phyloP scores from a whole-genome alignment of 2,888 invertebrate species.

The Lasioglossum pauxillum region DNA sequence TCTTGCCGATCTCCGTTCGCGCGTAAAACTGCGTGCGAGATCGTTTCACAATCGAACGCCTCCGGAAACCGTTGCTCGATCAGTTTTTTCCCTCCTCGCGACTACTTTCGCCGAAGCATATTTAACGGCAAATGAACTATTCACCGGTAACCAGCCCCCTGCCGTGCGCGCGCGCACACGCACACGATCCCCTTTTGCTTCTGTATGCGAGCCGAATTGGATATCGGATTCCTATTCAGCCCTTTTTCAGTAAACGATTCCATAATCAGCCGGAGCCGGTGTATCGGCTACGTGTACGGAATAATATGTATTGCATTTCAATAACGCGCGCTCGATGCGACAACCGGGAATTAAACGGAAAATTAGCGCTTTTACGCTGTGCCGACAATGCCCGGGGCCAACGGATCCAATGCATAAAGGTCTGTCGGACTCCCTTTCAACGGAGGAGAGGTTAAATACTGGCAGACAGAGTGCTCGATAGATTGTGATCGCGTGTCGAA shows the following conservation, averaged over 20 bases:
- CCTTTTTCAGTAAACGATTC: slow-evolving; percentile 54
- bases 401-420: neutral
- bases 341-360: slow-evolving; percentile 22
- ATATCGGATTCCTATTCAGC: slow-evolving; percentile 50
- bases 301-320: slow-evolving; percentile 48
- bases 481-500: neutral
- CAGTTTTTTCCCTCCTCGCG: neutral
- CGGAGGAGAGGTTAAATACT: slow-evolving; percentile 33
- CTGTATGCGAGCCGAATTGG: slow-evolving; percentile 42
- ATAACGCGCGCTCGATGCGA: slow-evolving; percentile 32
- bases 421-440: neutral
- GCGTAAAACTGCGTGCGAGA: neutral
- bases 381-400: slow-evolving; percentile 9
- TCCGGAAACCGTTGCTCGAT: neutral
- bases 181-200: neutral
- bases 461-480: neutral
- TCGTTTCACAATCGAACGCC: slow-evolving; percentile 25
- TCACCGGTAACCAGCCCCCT: slow-evolving; percentile 10
- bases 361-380: slow-evolving; percentile 44
- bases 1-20: neutral
- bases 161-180: neutral
- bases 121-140: slow-evolving; percentile 48
- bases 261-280: slow-evolving; percentile 40
- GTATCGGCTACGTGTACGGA: slow-evolving; percentile 51
- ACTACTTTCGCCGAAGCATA: slow-evolving; percentile 14